Base-by-base conservation (phyloP, 2,888 invertebrate genomes). In the Orthosia cruda region DNA sequence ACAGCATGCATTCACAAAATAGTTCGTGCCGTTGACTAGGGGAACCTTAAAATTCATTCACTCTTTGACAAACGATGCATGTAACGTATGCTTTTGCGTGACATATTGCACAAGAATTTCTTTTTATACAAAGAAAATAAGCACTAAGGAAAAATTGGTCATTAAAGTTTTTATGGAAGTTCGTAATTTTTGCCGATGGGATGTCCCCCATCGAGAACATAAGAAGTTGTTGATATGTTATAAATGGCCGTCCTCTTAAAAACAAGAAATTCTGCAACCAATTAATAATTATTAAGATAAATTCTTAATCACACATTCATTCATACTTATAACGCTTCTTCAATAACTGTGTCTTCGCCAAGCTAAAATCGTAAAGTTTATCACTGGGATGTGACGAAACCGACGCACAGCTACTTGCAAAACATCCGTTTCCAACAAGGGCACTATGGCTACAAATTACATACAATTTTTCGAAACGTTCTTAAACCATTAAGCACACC, bases 381-480 rank as follows among this genome's bases (percentile, higher is more conserved):
- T 74, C 62, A 59, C 11, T 75, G 63, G 77, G 87, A 83, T 75
- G 68, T 85, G 85, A 75, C 40, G 87, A 66, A 87, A 86, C 74
- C 71, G 82, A 62, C 74, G 45, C 23, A 65, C 12, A n/a, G 20
- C 18, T 45, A 52, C 73, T 87, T 87, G 81, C 83, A 83, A 85
- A 83, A 71, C 73, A 81, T 85, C 87, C 87, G 85, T 52, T 82
- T 23, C 45, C 40, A 72, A 71, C 85, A 86, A 85, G 81, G 87
- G 55, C 85, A 72, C 61, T 75, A 69, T 32, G 61, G 66, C 68
- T 47, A 52, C 52, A 86, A 86, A 86, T 79, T 71, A 69, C 40
- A 81, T 66, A 78, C 54, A 50, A 66, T 86, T 74, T 80, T 75
- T 71, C 66, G 81, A 84, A 84, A 84, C 78, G 18, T 40, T 76